phyloP scores from a whole-genome alignment of 2,888 invertebrate species.

The Xanthia icteritia region DNA sequence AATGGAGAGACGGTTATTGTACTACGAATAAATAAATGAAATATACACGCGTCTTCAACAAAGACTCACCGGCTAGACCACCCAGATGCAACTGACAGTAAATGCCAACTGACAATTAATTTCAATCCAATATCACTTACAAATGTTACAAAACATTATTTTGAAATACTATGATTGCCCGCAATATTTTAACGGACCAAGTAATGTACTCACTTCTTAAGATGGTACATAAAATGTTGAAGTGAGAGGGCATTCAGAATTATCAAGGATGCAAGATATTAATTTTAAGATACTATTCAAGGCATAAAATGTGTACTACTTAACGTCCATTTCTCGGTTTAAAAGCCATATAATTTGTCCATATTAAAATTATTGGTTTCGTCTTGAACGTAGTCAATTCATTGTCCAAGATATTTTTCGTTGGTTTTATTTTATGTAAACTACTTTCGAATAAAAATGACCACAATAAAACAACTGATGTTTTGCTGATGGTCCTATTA shows the following conservation, averaged over 20 bases:
- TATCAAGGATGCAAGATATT: slow-evolving; percentile 56
- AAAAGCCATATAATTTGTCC: slow-evolving; percentile 49
- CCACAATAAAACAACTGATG: slow-evolving; percentile 16
- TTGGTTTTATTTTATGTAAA: slow-evolving; percentile 22
- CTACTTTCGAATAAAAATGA: slow-evolving; percentile 15
- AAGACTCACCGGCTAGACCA: slow-evolving; percentile 59
- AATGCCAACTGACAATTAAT: slow-evolving; percentile 65
- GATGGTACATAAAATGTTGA: slow-evolving; percentile 51
- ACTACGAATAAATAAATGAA: slow-evolving; percentile 55
- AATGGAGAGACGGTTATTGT: slow-evolving; percentile 55
- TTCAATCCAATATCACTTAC: slow-evolving; percentile 56
- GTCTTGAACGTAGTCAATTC: slow-evolving; percentile 31
- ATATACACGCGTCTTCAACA: slow-evolving; percentile 43
- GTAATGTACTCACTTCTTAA: slow-evolving; percentile 31
- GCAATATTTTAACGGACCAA: slow-evolving; percentile 43
- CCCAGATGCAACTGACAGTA: slow-evolving; percentile 53
- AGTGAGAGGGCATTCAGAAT: slow-evolving; percentile 58
- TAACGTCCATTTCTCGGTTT: slow-evolving; percentile 32
- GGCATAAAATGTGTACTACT: slow-evolving; percentile 34
- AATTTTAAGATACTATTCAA: slow-evolving; percentile 55
- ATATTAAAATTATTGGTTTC: slow-evolving; percentile 53
- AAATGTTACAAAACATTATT: slow-evolving; percentile 53
- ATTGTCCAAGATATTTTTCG: slow-evolving; percentile 15
- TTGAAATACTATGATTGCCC: slow-evolving; percentile 52
- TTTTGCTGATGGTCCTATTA: slow-evolving; percentile 27